These are phyloP conservation scores for Xiphophorus birchmanni DNA, from an alignment of 2,797 vertebrate genomes.

Conservation along the genomic window DNA sequence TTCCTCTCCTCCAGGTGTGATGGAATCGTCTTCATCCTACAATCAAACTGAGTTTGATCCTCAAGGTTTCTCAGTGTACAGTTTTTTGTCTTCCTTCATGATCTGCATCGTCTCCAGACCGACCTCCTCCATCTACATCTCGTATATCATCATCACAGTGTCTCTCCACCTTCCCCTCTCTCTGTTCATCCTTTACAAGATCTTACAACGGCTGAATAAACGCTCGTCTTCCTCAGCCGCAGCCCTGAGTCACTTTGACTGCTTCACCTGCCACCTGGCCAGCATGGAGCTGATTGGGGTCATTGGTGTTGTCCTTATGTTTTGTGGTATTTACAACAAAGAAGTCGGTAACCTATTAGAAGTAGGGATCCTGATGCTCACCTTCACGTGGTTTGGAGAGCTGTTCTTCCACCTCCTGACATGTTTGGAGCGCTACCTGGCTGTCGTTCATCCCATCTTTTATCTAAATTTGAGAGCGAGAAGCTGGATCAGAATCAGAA, in stretches of 20 bases:
- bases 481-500: constrained; percentile 26
- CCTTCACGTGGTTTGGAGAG: constrained; percentile 10
- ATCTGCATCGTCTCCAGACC: background rate
- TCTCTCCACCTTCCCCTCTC: constrained; percentile 21
- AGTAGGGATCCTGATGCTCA: fast-evolving
- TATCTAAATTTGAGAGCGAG: constrained; percentile 24
- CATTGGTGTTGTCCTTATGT: fast-evolving
- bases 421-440: constrained; percentile 46
- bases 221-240: background rate
- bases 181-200: constrained; percentile 13
- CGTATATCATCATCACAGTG: background rate
- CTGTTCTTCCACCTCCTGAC: constrained; percentile 22
- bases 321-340: fast-evolving
- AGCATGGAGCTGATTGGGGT: constrained; percentile 6
- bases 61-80: background rate
- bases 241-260: constrained; percentile 15
- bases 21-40: no score
- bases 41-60: background rate
- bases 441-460: constrained; percentile 41
- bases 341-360: fast-evolving
- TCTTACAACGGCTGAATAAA: background rate
- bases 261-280: constrained; percentile 37
- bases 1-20: constrained; percentile 3
- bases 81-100: fast-evolving
- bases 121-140: background rate